Base-by-base conservation (phyloP, 1,140 invertebrate genomes). In the Eriosoma lanigerum region DNA sequence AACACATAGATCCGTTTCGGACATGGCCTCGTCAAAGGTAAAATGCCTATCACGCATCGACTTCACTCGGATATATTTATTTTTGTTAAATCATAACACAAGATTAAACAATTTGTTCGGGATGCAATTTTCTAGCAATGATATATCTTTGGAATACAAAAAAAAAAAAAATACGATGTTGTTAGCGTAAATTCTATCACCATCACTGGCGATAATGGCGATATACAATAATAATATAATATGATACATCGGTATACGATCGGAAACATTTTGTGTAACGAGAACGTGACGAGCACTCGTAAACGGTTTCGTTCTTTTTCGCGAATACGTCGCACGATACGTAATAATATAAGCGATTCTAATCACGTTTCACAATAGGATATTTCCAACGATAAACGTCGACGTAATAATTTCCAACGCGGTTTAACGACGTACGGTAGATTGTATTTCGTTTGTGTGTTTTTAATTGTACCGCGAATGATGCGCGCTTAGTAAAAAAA, bases 21-120 rank as follows among this genome's bases (percentile, higher is more conserved):
- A 99, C 87, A 99, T 99, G 97, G 98, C 98, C 83, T 98, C 97
- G 66, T 93, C 96, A 83, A 99, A 99, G 92, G 97, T 98, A 87
- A 17, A 60, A 60, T n/a, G n/a, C n/a, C n/a, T n/a, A n/a, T n/a
- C n/a, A n/a, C n/a, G n/a, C n/a, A n/a, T 60, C 24, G 17, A 29
- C 58, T 29, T 17, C 13, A n/a, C 58, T 19, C 32, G 32, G 3
- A 38, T 38, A 38, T 38, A 8, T 38, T 38, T 38, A 4, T 38
- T 38, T 38, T 38, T 38, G 32, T 3, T 4, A 38, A 38, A 4
- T 4, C 32, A 38, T 38, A 38, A 38, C 32, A 4, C 8, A 38
- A 38, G 32, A 38, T 38, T 38, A 38, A 38, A 38, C 3, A 8
- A 38, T 38, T 38, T 38, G 32, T 38, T 38, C 8, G 8, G 8